These are phyloP conservation scores for Epiblema foenella DNA, from an alignment of 2,888 invertebrate genomes.

Conservation along the genomic window DNA sequence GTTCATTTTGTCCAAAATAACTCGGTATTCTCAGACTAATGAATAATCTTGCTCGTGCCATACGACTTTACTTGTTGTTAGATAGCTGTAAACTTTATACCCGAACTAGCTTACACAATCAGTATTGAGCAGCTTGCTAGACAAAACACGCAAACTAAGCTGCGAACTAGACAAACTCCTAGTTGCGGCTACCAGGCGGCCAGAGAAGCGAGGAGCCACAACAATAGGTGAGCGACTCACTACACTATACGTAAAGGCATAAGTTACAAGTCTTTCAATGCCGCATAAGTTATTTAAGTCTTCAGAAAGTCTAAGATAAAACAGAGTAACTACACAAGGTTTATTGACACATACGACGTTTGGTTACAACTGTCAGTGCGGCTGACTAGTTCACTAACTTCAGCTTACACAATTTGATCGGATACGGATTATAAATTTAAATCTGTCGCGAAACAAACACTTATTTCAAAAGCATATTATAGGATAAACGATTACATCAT, in stretches of 20 bases:
- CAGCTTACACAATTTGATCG: conserved; percentile 3
- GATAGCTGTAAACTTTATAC: background rate
- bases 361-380: background rate
- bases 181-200: conserved; percentile 57
- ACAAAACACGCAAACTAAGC: conserved; percentile 12
- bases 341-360: conserved; percentile 2
- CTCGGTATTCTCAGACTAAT: too few relatives aligned
- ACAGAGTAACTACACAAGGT: conserved; percentile 6
- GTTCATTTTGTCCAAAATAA: too few relatives aligned
- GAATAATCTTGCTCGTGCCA: too few relatives aligned
- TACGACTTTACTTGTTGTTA: background rate
- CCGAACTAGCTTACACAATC: conserved; percentile 15
- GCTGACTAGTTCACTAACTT: conserved; percentile 25
- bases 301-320: background rate
- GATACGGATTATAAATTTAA: too few relatives aligned
- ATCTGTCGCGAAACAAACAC: too few relatives aligned
- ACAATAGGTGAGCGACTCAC: conserved; percentile 55
- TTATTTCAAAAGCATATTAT: too few relatives aligned
- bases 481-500: too few relatives aligned
- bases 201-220: conserved; percentile 57
- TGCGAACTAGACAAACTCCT: conserved; percentile 49
- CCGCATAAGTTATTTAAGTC: background rate
- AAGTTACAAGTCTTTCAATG: background rate
- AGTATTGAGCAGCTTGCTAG: conserved; percentile 20
- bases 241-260: background rate